phyloP scores from a whole-genome alignment of 2,113 vertebrate genomes.

The Phalacrocorax aristotelis region DNA sequence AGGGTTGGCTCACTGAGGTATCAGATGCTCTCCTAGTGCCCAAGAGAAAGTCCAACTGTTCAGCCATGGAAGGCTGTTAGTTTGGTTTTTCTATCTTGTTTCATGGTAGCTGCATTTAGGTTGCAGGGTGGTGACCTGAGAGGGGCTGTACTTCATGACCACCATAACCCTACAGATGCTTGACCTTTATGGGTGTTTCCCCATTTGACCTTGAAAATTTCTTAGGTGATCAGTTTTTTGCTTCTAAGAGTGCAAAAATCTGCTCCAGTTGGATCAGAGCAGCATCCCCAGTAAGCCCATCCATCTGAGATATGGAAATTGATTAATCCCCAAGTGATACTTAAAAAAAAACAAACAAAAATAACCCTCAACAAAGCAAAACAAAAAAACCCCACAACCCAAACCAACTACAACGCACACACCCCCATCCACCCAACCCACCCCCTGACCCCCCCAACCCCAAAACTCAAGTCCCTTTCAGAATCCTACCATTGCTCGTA shows the following conservation, averaged over 20 bases:
- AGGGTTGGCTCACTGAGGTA: neutral
- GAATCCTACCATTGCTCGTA: neutral
- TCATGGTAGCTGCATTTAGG: neutral
- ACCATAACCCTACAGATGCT: neutral
- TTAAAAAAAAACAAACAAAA: neutral
- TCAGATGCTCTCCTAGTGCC: neutral
- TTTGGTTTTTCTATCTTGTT: neutral
- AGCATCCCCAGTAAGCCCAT: neutral
- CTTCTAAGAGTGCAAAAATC: neutral
- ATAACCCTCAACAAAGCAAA: neutral
- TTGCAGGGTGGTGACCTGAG: neutral
- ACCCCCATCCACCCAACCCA: no score
- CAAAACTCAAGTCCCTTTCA: no score
- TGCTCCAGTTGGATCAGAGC: neutral
- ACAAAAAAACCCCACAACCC: no score
- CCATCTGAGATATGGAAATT: neutral
- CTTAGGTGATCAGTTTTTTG: neutral
- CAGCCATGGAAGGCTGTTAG: neutral
- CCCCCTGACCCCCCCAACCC: no score
- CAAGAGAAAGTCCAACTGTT: neutral
- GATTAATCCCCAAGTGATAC: neutral
- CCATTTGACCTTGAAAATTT: neutral
- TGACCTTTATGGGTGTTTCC: neutral
- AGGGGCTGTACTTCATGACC: neutral
- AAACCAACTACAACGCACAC: no score